A percentile compares a stretch with the other conserved stretches of the same genome.
These are phyloP conservation scores for Chloromyia formosa DNA, from an alignment of 2,888 invertebrate genomes.

Conservation along the genomic window DNA sequence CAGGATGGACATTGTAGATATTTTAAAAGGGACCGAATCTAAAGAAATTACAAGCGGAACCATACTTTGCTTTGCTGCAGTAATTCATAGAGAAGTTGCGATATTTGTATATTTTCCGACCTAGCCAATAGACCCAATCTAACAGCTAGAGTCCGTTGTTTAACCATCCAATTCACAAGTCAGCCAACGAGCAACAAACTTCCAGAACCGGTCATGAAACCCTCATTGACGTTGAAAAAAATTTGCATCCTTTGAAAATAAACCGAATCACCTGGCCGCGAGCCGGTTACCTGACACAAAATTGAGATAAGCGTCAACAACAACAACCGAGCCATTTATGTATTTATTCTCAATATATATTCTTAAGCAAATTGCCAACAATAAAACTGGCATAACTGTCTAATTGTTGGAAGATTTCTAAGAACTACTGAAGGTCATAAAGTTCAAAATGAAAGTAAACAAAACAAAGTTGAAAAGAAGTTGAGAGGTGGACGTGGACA, in stretches of 20 bases:
- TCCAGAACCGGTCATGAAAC: not conserved
- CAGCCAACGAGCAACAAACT: not conserved
- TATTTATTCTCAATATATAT: not conserved
- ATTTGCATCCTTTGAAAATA: constrained; percentile 12
- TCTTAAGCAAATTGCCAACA: constrained; percentile 12
- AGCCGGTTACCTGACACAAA: not conserved
- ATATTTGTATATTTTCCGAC: too few relatives aligned
- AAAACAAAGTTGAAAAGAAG: not conserved
- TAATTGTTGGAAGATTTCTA: constrained; percentile 30
- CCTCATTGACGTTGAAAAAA: not conserved
- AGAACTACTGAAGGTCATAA: constrained; percentile 38
- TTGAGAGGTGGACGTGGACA: not conserved
- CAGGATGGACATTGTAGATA: not conserved
- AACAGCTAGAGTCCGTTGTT: not conserved
- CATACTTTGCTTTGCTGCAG: not conserved
- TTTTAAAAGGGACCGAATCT: not conserved
- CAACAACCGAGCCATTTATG: not conserved
- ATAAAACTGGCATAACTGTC: constrained; percentile 32
- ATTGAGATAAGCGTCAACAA: not conserved
- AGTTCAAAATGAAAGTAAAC: constrained; percentile 30
- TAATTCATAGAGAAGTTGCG: too few relatives aligned
- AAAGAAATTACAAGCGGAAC: not conserved
- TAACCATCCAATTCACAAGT: constrained; percentile 4
- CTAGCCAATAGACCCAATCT: too few relatives aligned
- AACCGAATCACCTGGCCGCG: not conserved